These are phyloP conservation scores for Hemistola chrysoprasaria DNA, from an alignment of 2,888 invertebrate species.

Conservation along the genomic window DNA sequence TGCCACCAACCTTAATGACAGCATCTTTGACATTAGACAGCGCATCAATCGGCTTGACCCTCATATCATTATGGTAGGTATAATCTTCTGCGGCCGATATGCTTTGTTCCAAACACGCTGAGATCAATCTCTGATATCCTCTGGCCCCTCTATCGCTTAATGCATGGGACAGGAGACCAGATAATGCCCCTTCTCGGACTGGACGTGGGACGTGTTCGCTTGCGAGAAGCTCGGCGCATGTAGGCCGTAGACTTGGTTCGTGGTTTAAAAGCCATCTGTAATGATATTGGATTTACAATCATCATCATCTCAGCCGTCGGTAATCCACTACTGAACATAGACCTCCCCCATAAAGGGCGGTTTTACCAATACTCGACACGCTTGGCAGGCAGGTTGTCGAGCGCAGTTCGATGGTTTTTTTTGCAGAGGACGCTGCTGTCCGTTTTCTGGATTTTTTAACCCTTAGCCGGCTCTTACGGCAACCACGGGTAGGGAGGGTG, in stretches of 20 bases:
- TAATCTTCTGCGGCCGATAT: conserved; percentile 87
- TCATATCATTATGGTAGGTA: conserved; percentile 85
- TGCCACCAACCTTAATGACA: conserved; percentile 54
- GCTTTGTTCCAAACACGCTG: conserved; percentile 72
- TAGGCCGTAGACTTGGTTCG: conserved; percentile 91
- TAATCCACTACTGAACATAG: no score
- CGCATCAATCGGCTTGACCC: conserved; percentile 39
- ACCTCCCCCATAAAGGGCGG: no score
- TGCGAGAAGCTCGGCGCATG: conserved; percentile 91
- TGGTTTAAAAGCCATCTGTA: conserved; percentile 89
- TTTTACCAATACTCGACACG: no score
- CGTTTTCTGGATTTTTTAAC: no score
- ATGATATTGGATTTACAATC: no score
- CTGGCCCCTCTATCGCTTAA: conserved; percentile 86
- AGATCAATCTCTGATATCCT: conserved; percentile 54
- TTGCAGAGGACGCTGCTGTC: no score
- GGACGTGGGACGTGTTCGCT: conserved; percentile 93
- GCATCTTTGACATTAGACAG: conserved; percentile 48
- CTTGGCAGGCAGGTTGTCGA: no score
- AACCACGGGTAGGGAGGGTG: no score
- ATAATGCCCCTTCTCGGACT: conserved; percentile 92
- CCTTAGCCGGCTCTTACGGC: no score
- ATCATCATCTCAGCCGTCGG: no score
- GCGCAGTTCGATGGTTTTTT: no score
- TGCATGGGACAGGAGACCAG: conserved; percentile 91